phyloP scores from a whole-genome alignment of 2,113 vertebrate genomes.

The Anhinga rufa region DNA sequence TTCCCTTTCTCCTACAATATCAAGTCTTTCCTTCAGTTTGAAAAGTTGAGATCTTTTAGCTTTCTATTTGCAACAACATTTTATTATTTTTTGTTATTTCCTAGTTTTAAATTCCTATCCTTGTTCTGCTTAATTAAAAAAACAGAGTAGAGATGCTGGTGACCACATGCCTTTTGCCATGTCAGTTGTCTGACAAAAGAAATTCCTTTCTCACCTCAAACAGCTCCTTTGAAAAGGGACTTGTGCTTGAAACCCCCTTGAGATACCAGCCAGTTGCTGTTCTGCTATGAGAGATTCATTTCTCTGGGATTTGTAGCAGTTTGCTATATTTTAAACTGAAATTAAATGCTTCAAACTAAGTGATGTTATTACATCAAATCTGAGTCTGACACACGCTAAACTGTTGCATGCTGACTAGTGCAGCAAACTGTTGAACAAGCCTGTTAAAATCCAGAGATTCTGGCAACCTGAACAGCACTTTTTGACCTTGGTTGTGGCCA shows the following conservation, averaged over 20 bases:
- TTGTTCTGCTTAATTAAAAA: background rate
- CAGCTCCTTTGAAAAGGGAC: background rate
- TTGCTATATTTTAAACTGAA: background rate
- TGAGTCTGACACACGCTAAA: background rate
- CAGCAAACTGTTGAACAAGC: background rate
- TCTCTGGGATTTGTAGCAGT: background rate
- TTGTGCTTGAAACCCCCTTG: background rate
- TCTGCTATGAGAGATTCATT: background rate
- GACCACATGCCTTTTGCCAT: background rate
- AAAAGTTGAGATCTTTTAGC: background rate
- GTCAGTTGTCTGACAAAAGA: background rate
- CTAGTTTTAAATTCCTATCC: background rate
- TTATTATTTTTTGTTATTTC: background rate
- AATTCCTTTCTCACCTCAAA: background rate
- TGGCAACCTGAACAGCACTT: background rate
- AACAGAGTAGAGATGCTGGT: background rate
- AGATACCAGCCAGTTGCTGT: background rate
- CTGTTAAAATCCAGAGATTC: background rate
- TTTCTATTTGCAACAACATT: background rate
- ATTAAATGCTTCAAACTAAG: background rate
- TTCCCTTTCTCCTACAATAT: background rate
- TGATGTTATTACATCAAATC: background rate
- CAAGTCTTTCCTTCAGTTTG: background rate
- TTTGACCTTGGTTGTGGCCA: background rate
- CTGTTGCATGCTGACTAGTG: background rate